phyloP scores from a whole-genome alignment of 2,113 vertebrate species.

The Gambusia affinis region DNA sequence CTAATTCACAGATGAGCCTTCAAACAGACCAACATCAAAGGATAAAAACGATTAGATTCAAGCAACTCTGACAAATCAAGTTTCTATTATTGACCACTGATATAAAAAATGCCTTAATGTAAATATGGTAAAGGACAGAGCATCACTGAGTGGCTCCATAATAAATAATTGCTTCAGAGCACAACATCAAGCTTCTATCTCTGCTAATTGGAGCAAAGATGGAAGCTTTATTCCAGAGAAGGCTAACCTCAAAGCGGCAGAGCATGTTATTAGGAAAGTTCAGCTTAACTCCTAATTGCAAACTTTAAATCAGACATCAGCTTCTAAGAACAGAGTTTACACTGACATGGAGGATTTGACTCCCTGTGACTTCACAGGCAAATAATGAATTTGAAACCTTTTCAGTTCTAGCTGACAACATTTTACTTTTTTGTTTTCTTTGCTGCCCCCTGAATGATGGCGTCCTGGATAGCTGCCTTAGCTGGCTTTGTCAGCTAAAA shows the following conservation, averaged over 20 bases:
- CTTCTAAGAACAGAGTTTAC: no score
- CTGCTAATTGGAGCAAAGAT: constrained; percentile 37
- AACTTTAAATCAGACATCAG: no score
- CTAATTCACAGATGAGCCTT: constrained; percentile 29
- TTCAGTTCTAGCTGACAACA: no score
- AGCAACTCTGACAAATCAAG: constrained; percentile 32
- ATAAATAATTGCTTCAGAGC: constrained; percentile 44
- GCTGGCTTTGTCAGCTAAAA: neutral
- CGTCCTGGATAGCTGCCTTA: neutral
- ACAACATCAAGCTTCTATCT: constrained; percentile 42
- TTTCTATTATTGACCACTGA: constrained; percentile 10
- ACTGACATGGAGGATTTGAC: no score
- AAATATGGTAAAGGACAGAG: constrained; percentile 23
- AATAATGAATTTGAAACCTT: no score
- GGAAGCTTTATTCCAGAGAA: constrained; percentile 18
- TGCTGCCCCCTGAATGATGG: neutral
- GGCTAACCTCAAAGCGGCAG: constrained; percentile 23
- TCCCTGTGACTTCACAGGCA: no score
- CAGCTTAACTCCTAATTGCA: neutral
- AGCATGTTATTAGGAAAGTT: neutral
- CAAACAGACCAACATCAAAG: constrained; percentile 36
- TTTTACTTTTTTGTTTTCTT: no score
- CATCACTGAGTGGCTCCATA: constrained; percentile 33
- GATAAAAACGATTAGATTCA: constrained; percentile 28
- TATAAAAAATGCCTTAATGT: neutral